These are phyloP conservation scores for Brachynemurus nebulosus DNA, from an alignment of 2,888 invertebrate genomes.

Conservation along the genomic window DNA sequence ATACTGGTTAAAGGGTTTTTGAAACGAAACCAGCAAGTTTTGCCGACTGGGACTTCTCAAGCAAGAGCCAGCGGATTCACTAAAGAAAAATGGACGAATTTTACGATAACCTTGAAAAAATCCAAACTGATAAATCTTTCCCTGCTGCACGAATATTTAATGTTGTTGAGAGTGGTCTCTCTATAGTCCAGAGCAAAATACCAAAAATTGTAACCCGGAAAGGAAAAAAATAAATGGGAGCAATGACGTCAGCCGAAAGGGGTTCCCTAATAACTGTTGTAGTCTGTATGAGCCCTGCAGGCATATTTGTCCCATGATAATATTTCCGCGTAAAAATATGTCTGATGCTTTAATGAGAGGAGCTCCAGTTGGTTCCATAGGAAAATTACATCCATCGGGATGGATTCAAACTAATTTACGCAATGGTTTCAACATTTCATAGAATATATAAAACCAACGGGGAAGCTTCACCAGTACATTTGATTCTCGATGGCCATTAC, in stretches of 20 bases:
- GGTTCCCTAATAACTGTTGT: conserved; percentile 19
- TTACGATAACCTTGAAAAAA: conserved; percentile 18
- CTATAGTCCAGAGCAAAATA: neutral
- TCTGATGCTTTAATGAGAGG: conserved; percentile 22
- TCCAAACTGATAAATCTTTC: conserved; percentile 9
- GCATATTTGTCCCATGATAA: conserved; percentile 23
- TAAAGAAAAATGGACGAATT: conserved; percentile 17
- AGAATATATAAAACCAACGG: conserved; percentile 6
- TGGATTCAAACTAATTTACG: conserved; percentile 22
- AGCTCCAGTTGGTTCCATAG: conserved; percentile 20
- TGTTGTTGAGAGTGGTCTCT: neutral
- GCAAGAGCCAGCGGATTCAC: conserved; percentile 15
- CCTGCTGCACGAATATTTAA: neutral
- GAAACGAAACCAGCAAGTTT: conserved; percentile 21
- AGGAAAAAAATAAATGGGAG: conserved; percentile 3
- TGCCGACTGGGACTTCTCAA: conserved; percentile 18
- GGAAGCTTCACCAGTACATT: conserved; percentile 17
- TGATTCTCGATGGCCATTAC: conserved; percentile 22
- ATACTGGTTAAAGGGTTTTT: conserved; percentile 13
- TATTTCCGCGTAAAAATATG: conserved; percentile 24
- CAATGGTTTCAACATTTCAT: conserved; percentile 12
- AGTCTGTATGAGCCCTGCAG: conserved; percentile 22
- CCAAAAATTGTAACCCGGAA: neutral
- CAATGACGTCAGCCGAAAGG: conserved; percentile 1
- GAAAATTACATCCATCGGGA: conserved; percentile 20